Base-by-base conservation (phyloP, 1,140 invertebrate species). In the Drosophila oshimai region DNA sequence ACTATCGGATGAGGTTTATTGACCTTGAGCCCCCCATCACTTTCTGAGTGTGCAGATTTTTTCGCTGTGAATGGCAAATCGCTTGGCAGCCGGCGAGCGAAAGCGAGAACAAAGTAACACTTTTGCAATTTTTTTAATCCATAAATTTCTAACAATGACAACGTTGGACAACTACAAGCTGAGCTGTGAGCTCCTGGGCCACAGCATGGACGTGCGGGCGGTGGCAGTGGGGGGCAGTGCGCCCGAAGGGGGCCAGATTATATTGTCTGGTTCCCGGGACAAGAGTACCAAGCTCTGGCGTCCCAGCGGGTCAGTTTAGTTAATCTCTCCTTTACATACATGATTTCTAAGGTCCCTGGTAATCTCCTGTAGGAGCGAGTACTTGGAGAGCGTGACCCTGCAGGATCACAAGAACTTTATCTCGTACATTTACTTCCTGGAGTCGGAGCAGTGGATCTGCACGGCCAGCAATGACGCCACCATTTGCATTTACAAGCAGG, bases 401-500 rank as follows among this genome's bases (percentile, higher is more conserved):
- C 93, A 93, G 74, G 96, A 97, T 24, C 97, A 98, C 78, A 94
- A 93, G 45, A 97, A 97, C 83, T 98, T 97, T 91, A 95, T 99
- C 0, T 95, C 94, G 2, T 94, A 94, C 72, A 94, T 98, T 0
- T 95, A 94, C 86, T 94, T 95, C 70, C 87, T 98, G 68, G 95
- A 95, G 4, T 93, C 95, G 24, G 97, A 97, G 13, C 89, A 97
- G 2, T 95, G 98, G 74, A 91, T 97, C 2, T 90, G 89, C 51
- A 98, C 97, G 22, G 97, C 97, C 6, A 96, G 97, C 73, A 96
- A 98, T 92, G 97, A 99, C 90, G 94, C 94, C 44, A 94, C 93
- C 1, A 97, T 99, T 75, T 93, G 95, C 67, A 93, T 96, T 9
- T 98, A 96, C 90, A 92, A 93, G 51, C 89, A 93, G 6, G 93